phyloP scores from a whole-genome alignment of 2,113 vertebrate genomes.

The Psammodynastes pulverulentus region DNA sequence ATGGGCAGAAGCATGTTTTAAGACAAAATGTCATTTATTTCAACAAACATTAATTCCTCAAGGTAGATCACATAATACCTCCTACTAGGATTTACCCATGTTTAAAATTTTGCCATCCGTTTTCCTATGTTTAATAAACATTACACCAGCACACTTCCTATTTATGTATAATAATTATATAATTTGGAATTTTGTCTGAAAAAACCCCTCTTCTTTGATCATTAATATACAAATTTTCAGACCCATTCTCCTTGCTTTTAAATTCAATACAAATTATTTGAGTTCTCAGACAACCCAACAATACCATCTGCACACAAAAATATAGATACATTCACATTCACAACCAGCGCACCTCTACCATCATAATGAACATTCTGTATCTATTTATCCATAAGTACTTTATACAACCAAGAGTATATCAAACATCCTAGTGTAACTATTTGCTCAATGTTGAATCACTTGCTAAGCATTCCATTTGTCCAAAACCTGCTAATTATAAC shows the following conservation, averaged over 20 bases:
- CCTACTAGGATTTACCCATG: background rate
- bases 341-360: background rate
- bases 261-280: background rate
- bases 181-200: background rate
- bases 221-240: background rate
- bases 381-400: background rate
- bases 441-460: background rate
- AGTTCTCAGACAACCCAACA: background rate
- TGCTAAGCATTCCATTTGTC: background rate
- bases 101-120: background rate
- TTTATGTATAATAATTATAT: background rate
- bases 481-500: background rate
- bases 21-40: background rate
- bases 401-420: background rate
- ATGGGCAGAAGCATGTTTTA: background rate
- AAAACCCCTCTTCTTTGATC: background rate
- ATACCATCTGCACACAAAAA: background rate
- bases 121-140: background rate
- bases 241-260: background rate
- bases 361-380: background rate
- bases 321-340: background rate
- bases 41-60: background rate
- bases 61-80: background rate
- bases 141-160: background rate
- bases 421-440: background rate